Percentiles rank a stretch among this genome's conserved stretches.
Conservation (phyloP, 2,888 invertebrate genomes). For the Tipula lateralis region DNA sequence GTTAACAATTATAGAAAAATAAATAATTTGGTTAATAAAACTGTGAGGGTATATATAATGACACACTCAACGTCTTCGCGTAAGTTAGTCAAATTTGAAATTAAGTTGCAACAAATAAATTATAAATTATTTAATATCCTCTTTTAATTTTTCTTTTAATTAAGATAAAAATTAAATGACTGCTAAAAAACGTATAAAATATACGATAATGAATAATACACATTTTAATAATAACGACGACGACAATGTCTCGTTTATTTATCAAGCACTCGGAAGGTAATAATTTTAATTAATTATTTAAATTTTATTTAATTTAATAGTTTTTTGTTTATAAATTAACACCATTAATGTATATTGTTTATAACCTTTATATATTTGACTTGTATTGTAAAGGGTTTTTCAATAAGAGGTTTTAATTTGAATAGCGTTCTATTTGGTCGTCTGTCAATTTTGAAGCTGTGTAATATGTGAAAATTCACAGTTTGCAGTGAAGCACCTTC, state of each 20-base stretch:
- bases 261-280: slow-evolving; percentile 19
- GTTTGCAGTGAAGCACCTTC: no score
- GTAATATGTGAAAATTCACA: no score
- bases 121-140: not conserved
- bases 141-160: not conserved
- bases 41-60: no score
- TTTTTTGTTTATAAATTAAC: not conserved
- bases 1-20: no score
- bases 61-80: not conserved
- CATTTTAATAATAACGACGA: not conserved
- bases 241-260: not conserved
- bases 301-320: not conserved
- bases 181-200: not conserved
- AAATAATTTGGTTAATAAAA: no score
- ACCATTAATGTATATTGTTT: not conserved
- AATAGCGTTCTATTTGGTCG: no score
- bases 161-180: not conserved
- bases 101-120: not conserved
- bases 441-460: no score
- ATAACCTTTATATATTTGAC: not conserved
- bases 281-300: not conserved
- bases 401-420: no score
- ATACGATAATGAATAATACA: not conserved
- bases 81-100: not conserved
- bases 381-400: no score